Percentiles rank a stretch among this genome's conserved stretches.
Evolutionary conservation across 2,113 vertebrate species (phyloP).

Genomic region (Passer domesticus): DNA sequence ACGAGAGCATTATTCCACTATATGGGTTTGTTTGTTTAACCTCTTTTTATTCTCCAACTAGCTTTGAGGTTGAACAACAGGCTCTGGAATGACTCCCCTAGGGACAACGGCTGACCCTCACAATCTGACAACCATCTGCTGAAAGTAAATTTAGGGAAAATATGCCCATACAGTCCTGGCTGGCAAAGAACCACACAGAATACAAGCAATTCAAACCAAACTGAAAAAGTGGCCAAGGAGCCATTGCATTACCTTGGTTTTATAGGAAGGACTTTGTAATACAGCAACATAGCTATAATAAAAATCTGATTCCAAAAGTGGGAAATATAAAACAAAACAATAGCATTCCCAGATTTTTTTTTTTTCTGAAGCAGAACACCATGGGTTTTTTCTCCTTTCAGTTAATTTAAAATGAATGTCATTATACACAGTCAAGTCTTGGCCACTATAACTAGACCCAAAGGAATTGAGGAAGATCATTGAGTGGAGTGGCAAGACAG

Average conservation of each 20-base stretch:
- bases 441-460: not conserved
- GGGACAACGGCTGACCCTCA: not conserved
- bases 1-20: not conserved
- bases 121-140: slow-evolving; percentile 24
- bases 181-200: not conserved
- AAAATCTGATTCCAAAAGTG: not conserved
- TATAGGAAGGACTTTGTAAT: not conserved
- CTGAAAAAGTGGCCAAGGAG: not conserved
- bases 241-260: not conserved
- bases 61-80: not conserved
- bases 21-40: not conserved
- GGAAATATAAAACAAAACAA: not conserved
- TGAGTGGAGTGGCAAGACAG: slow-evolving; percentile 36
- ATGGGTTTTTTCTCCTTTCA: not conserved
- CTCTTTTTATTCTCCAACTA: not conserved
- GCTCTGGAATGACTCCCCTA: not conserved
- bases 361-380: not conserved
- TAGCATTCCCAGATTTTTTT: not conserved
- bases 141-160: slow-evolving; percentile 6
- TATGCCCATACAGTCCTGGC: not conserved
- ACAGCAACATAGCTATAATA: not conserved
- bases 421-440: slow-evolving; percentile 14
- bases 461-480: not conserved
- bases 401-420: slow-evolving; percentile 27
- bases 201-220: not conserved